phyloP scores from a whole-genome alignment of 2,797 vertebrate genomes.

The Saguinus oedipus region DNA sequence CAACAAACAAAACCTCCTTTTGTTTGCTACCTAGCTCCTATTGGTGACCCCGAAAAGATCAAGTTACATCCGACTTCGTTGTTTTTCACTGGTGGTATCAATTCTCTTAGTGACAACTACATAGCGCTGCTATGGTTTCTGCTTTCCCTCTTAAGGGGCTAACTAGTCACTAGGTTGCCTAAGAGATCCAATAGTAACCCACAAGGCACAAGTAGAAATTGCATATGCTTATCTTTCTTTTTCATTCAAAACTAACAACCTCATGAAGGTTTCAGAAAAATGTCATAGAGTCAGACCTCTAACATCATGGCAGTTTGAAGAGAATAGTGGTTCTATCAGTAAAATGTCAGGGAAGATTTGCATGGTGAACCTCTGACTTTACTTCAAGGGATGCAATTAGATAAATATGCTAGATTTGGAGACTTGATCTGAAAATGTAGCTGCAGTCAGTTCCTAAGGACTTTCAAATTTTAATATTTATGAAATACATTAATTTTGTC shows the following conservation, averaged over 20 bases:
- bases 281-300: not conserved
- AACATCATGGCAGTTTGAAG: slow-evolving; percentile 3
- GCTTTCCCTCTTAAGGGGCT: not conserved
- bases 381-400: not conserved
- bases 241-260: slow-evolving; percentile 29
- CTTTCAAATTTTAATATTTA: not conserved
- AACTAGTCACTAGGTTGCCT: not conserved
- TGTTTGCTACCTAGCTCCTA: not conserved
- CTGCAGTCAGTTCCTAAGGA: not conserved
- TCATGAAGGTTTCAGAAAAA: slow-evolving; percentile 37
- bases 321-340: not conserved
- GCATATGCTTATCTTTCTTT: not conserved
- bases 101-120: not conserved
- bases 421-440: not conserved
- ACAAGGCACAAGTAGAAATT: not conserved
- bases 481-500: not conserved
- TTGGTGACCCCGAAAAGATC: not conserved
- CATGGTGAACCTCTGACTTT: not conserved
- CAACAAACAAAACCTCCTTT: not conserved
- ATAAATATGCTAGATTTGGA: not conserved
- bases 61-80: not conserved
- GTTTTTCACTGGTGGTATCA: not conserved
- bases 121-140: not conserved
- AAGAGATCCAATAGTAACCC: not conserved
- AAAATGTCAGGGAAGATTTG: slow-evolving; percentile 27